phyloP scores from a whole-genome alignment of 92 coral and sea anemone genomes.

The Anthopleura xanthogrammica region DNA sequence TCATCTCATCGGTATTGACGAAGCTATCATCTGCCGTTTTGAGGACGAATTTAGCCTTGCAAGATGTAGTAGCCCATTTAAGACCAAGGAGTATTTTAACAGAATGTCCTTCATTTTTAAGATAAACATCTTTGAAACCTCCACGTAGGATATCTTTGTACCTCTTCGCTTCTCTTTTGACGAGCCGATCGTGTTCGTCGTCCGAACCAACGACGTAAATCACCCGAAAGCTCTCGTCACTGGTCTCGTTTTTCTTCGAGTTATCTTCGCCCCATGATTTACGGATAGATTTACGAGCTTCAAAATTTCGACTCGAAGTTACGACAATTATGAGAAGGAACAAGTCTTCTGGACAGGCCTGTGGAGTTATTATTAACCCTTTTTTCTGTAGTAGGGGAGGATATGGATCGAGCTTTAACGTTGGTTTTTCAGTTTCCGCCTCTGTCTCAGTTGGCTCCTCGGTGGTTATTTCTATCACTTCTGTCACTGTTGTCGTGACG shows the following conservation, averaged over 20 bases:
- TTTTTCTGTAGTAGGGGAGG: constrained; percentile 49
- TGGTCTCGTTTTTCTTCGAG: constrained; percentile 28
- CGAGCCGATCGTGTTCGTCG: constrained; percentile 56
- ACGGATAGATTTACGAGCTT: constrained; percentile 74
- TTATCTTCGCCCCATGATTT: constrained; percentile 70
- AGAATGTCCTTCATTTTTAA: constrained; percentile 66
- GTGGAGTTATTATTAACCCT: constrained; percentile 53
- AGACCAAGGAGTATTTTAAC: constrained; percentile 68
- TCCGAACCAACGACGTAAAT: constrained; percentile 77
- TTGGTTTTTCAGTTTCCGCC: not conserved
- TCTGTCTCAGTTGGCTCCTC: not conserved
- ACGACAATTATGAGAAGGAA: constrained; percentile 62
- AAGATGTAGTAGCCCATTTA: constrained; percentile 65
- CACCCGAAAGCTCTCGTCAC: constrained; percentile 43
- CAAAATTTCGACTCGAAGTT: constrained; percentile 65
- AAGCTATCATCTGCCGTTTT: constrained; percentile 60
- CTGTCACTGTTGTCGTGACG: too few relatives aligned
- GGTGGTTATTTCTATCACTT: too few relatives aligned
- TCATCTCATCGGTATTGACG: constrained; percentile 61
- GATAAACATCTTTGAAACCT: constrained; percentile 59
- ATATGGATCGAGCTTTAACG: constrained; percentile 41
- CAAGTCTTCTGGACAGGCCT: constrained; percentile 30
- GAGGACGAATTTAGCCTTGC: constrained; percentile 62
- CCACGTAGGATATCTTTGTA: constrained; percentile 74
- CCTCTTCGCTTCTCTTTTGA: constrained; percentile 55